Conservation (phyloP, 2,113 vertebrate species). For the Chauna torquata region DNA sequence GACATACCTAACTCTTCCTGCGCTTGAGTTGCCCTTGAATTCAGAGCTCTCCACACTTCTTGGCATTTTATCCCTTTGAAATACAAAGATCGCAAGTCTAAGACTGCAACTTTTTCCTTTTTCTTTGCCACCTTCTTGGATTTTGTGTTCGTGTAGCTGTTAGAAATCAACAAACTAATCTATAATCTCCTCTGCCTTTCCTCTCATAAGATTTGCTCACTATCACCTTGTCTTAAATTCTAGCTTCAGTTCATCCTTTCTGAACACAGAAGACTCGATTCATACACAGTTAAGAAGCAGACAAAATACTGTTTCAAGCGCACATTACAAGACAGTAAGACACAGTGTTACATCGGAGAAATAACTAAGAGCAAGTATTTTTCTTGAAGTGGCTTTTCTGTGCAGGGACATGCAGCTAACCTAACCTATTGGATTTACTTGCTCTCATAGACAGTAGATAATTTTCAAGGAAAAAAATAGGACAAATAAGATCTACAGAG, state of each 20-base stretch:
- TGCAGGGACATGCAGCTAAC: background rate
- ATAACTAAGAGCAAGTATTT: background rate
- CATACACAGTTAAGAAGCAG: background rate
- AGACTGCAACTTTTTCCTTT: background rate
- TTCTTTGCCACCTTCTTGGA: background rate
- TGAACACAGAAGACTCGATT: background rate
- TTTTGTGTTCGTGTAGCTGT: background rate
- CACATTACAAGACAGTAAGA: background rate
- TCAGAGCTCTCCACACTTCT: background rate
- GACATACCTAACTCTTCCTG: background rate
- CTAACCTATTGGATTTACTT: background rate
- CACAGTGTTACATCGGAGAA: background rate
- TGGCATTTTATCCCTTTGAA: background rate
- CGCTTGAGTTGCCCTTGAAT: background rate
- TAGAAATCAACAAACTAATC: background rate
- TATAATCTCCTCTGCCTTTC: background rate
- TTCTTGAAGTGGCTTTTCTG: background rate
- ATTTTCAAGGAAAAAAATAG: background rate
- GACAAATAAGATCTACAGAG: background rate
- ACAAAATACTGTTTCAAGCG: background rate
- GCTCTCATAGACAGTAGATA: background rate
- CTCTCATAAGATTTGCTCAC: rapidly evolving
- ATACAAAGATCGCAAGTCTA: no score
- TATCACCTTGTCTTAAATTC: background rate
- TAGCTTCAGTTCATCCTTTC: background rate